These are phyloP conservation scores for Copsychus sechellarum DNA, from an alignment of 2,113 vertebrate genomes.

Conservation along the genomic window DNA sequence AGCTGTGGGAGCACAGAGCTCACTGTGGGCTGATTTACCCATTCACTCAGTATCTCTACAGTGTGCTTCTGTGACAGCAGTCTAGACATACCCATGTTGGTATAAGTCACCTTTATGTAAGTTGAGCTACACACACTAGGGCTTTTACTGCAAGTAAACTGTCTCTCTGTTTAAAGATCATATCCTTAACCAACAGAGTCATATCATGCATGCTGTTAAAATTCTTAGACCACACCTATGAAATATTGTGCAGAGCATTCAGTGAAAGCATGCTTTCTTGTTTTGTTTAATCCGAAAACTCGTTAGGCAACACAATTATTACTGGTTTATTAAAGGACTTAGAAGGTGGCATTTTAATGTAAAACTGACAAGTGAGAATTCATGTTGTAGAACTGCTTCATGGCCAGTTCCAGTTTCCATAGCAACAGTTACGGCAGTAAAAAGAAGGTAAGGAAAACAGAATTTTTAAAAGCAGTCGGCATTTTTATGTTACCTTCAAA, in stretches of 20 bases:
- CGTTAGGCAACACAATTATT: background rate
- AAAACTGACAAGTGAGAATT: conserved; percentile 38
- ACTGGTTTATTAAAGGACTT: conserved; percentile 18
- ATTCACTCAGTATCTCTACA: conserved; percentile 64
- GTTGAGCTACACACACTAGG: conserved; percentile 55
- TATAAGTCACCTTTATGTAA: conserved; percentile 69
- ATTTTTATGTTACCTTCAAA: background rate
- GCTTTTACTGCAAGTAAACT: conserved; percentile 68
- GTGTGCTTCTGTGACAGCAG: conserved; percentile 68
- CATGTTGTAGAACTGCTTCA: background rate
- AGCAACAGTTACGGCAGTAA: conserved; percentile 40
- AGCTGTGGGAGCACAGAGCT: conserved; percentile 46
- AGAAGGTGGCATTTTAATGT: background rate
- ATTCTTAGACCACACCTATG: conserved; percentile 41
- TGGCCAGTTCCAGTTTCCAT: conserved; percentile 52
- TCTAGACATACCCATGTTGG: conserved; percentile 62
- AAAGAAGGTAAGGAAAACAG: conserved; percentile 24
- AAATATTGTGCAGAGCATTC: conserved; percentile 25
- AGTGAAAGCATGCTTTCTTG: background rate
- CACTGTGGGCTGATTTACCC: conserved; percentile 37
- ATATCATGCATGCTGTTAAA: conserved; percentile 50
- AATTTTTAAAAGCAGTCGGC: conserved; percentile 21
- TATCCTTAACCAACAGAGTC: conserved; percentile 44
- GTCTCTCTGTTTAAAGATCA: conserved; percentile 63
- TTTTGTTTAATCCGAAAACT: conserved; percentile 42